These are phyloP conservation scores for Tricholauxania praeusta DNA, from an alignment of 2,888 invertebrate genomes.

Conservation along the genomic window DNA sequence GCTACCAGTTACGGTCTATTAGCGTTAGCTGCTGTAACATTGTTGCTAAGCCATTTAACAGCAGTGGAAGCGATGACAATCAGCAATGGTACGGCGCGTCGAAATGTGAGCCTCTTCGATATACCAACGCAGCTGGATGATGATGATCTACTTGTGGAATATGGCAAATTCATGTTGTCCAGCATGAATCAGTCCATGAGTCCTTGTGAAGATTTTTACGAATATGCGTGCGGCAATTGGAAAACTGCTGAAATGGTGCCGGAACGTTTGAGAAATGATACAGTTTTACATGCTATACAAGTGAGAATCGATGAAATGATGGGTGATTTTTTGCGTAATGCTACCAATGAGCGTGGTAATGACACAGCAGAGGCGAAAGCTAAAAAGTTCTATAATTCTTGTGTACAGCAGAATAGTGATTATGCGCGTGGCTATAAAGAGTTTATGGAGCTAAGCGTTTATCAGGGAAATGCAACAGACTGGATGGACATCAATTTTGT, in stretches of 20 bases:
- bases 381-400: slow-evolving; percentile 55
- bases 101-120: slow-evolving; percentile 44
- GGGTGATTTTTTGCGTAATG: slow-evolving; percentile 52
- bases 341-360: slow-evolving; percentile 43
- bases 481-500: slow-evolving; percentile 61
- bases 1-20: slow-evolving; percentile 46
- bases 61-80: neutral
- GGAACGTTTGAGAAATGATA: slow-evolving; percentile 51
- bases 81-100: neutral
- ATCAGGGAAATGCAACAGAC: slow-evolving; percentile 45
- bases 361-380: slow-evolving; percentile 56
- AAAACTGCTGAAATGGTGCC: slow-evolving; percentile 52
- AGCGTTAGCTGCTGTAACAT: slow-evolving; percentile 35
- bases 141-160: slow-evolving; percentile 56
- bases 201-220: slow-evolving; percentile 64
- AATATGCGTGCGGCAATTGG: slow-evolving; percentile 63
- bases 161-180: slow-evolving; percentile 56
- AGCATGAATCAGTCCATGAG: slow-evolving; percentile 58
- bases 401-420: slow-evolving; percentile 53
- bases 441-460: slow-evolving; percentile 45
- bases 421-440: slow-evolving; percentile 51
- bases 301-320: slow-evolving; percentile 54
- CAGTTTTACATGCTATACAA: slow-evolving; percentile 58
- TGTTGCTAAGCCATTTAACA: neutral
- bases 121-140: slow-evolving; percentile 52